Percentiles rank a stretch among this genome's conserved stretches.
Conservation (phyloP, 1,140 invertebrate genomes). For the Oryzaephilus surinamensis region DNA sequence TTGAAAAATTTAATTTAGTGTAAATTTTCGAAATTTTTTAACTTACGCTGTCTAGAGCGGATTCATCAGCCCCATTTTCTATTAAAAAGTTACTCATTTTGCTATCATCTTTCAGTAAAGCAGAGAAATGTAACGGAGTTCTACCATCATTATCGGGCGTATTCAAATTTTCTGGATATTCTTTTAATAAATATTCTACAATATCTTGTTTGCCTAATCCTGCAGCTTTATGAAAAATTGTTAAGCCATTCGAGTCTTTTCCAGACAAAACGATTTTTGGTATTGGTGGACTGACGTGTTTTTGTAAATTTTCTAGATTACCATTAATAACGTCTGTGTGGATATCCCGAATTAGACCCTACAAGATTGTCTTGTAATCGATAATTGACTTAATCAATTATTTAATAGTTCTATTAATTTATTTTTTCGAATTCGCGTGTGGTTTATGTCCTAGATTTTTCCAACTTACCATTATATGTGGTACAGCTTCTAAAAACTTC, state of each 20-base stretch:
- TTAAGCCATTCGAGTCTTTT: constrained; percentile 70
- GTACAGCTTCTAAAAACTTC: constrained; percentile 73
- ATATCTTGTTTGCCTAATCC: constrained; percentile 65
- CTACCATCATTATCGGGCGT: constrained; percentile 70
- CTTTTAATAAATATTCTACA: constrained; percentile 59
- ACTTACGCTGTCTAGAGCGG: constrained; percentile 70
- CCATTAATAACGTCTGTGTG: constrained; percentile 67
- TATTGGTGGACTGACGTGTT: constrained; percentile 54
- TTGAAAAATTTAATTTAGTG: constrained; percentile 3
- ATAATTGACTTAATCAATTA: neutral
- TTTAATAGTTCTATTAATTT: neutral
- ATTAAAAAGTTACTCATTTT: constrained; percentile 63
- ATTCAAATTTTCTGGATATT: constrained; percentile 55
- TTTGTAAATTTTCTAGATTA: constrained; percentile 59
- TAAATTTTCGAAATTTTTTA: constrained; percentile 10
- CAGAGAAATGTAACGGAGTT: constrained; percentile 85
- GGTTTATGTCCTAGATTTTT: constrained; percentile 4
- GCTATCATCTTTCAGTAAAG: constrained; percentile 58
- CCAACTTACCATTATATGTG: constrained; percentile 71
- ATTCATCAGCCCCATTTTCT: constrained; percentile 65
- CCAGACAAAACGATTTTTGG: constrained; percentile 61
- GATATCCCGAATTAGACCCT: constrained; percentile 74
- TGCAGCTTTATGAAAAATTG: constrained; percentile 73
- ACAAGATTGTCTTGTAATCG: constrained; percentile 3
- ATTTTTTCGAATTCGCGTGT: constrained; percentile 1